Base-by-base conservation (phyloP, 2,113 vertebrate species). In the Stigmatopora argus region DNA sequence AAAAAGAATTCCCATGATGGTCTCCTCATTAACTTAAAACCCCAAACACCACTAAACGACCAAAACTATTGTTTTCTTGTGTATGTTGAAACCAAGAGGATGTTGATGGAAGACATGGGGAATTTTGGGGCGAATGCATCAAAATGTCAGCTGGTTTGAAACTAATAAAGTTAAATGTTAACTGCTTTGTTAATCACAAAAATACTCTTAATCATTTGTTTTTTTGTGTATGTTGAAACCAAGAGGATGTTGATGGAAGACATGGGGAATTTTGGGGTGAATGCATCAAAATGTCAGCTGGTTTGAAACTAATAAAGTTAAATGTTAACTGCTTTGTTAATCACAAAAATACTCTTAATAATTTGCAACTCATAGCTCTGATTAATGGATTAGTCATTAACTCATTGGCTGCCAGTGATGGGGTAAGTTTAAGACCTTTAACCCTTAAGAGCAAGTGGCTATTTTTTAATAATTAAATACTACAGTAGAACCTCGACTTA, bases 51-150 rank as follows among this genome's bases (percentile, higher is more conserved):
- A 85, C 75, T 83, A 56, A 80, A 80, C 81, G 77, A 86, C 84
- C 85, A 86, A 86, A 86, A 79, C 67, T 38, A 79, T 83, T 83
- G 82, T 82, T 47, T 81, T n/a, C n/a, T 61, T n/a, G 31, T 12
- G 8, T 23, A 17, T 75, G 53, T 73, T 63, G 38, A 67, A 14
- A 58, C 46, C 14, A 49, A 62, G 58, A 35, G 74, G 44, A 45
- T 49, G 65, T 62, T 7, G 8, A 57, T 38, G 48, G 18, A 63
- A 62, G 35, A 48, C 10, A 11, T 48, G 19, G 1, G 38, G 31
- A 17, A 19, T 71, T 51, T 63, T 34, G 31, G 21, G 7, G 45
- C 3, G 12, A 41, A 23, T 38, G 51, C 64, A 70, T 47, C 38
- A 18, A 65, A 55, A 65, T 79, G 23, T 73, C 56, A 77, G 73